A percentile compares a stretch with the other conserved stretches of the same genome.
Evolutionary conservation across 2,888 invertebrate species (phyloP).

Genomic region (Andrena minutula): DNA sequence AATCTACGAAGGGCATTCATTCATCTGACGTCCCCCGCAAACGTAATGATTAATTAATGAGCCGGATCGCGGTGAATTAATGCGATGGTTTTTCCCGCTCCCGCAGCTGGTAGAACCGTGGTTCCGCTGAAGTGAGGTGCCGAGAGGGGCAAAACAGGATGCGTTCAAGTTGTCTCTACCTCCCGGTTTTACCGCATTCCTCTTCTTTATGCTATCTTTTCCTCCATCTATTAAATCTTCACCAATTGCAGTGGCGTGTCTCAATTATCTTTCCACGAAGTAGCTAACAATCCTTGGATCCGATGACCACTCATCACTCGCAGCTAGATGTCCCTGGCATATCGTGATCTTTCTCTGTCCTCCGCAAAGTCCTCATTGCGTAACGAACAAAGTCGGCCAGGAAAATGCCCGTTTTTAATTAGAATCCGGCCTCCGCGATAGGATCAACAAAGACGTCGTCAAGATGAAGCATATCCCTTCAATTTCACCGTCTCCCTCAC

Average conservation of each 20-base stretch:
- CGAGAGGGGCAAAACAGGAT: neutral
- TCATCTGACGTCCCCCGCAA: constrained; percentile 51
- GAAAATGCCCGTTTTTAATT: neutral
- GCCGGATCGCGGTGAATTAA: constrained; percentile 38
- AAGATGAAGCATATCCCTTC: constrained; percentile 2
- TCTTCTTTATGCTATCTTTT: neutral
- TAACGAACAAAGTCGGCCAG: neutral
- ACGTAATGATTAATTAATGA: constrained; percentile 68
- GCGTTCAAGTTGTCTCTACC: neutral
- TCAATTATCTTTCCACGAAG: no score
- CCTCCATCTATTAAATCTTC: no score
- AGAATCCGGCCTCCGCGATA: neutral
- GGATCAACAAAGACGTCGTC: neutral
- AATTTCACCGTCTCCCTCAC: neutral
- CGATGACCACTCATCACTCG: no score
- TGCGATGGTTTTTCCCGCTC: constrained; percentile 15
- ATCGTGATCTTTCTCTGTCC: neutral
- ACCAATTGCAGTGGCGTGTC: no score
- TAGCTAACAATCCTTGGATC: no score
- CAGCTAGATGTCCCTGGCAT: no score
- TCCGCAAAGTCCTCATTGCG: neutral
- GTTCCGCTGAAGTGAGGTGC: neutral
- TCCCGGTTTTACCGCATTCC: neutral
- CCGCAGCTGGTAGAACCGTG: constrained; percentile 9
- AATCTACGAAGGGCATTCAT: constrained; percentile 46